These are phyloP conservation scores for Dendrophyllia cribrosa DNA, from an alignment of 64 coral and sea anemone genomes.

Conservation along the genomic window DNA sequence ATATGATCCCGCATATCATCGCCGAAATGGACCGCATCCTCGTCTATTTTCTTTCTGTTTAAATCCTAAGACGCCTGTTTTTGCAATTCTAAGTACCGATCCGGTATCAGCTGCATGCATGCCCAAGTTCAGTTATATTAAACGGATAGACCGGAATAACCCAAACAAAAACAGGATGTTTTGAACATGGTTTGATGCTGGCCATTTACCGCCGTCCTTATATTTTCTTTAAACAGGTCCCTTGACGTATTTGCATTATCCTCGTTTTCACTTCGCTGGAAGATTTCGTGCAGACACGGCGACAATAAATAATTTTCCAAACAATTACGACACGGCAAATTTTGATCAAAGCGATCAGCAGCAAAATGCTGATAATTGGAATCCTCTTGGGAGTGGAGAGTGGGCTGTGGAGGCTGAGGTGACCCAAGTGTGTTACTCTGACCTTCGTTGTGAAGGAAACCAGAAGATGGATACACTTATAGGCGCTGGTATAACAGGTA, in stretches of 20 bases:
- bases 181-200: too few relatives aligned
- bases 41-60: too few relatives aligned
- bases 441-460: slow-evolving; percentile 24
- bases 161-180: too few relatives aligned
- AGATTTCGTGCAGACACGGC: slow-evolving; percentile 31
- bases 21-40: too few relatives aligned
- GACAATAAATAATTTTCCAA: slow-evolving; percentile 24
- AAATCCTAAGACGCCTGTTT: too few relatives aligned
- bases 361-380: neutral
- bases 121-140: too few relatives aligned
- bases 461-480: neutral
- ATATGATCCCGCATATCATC: too few relatives aligned
- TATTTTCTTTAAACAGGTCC: neutral
- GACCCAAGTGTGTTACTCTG: slow-evolving; percentile 33
- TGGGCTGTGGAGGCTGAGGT: slow-evolving; percentile 7
- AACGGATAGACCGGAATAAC: too few relatives aligned
- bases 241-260: slow-evolving; percentile 17
- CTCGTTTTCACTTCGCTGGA: slow-evolving; percentile 31
- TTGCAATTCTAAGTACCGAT: too few relatives aligned
- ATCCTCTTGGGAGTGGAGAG: slow-evolving; percentile 29
- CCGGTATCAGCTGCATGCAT: too few relatives aligned
- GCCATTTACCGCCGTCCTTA: too few relatives aligned
- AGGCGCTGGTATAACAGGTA: slow-evolving; percentile 8
- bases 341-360: neutral
- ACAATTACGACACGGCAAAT: neutral